Evolutionary conservation across 2,888 invertebrate species (phyloP).

Genomic region (Caenorhabditis sinica): DNA sequence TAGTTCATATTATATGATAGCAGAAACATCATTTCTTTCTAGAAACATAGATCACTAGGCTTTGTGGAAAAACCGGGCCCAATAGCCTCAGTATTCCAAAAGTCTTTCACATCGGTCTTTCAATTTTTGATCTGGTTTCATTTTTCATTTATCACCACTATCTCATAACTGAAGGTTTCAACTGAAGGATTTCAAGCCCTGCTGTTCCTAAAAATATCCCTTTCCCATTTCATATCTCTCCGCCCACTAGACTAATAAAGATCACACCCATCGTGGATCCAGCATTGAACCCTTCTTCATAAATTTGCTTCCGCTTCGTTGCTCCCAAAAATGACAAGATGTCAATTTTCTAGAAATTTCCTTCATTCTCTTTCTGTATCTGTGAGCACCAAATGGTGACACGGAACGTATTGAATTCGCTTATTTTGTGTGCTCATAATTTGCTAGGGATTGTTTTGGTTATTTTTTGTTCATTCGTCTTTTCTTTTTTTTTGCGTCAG

Average conservation of each 20-base stretch:
- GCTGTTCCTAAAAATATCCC: background rate
- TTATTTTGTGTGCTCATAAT: slow-evolving; percentile 56
- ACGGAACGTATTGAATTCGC: slow-evolving; percentile 29
- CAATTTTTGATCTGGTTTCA: background rate
- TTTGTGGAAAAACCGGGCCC: too few species aligned
- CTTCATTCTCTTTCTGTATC: background rate
- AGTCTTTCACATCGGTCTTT: background rate
- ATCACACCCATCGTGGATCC: background rate
- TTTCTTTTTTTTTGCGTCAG: slow-evolving; percentile 11
- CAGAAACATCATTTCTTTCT: background rate
- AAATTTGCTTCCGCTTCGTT: background rate
- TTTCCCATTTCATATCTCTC: too few species aligned
- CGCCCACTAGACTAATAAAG: background rate
- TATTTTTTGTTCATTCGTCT: slow-evolving; percentile 7
- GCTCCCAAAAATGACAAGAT: slow-evolving; percentile 8
- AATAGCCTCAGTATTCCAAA: background rate
- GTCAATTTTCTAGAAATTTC: slow-evolving; percentile 5
- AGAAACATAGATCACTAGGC: background rate
- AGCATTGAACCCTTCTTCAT: background rate
- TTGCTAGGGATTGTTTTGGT: slow-evolving; percentile 53
- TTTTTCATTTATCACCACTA: background rate
- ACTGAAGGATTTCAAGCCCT: background rate
- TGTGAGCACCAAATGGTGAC: background rate
- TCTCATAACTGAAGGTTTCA: background rate
- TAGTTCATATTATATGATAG: background rate